phyloP scores from a whole-genome alignment of 2,113 vertebrate genomes.

The Talpa occidentalis region DNA sequence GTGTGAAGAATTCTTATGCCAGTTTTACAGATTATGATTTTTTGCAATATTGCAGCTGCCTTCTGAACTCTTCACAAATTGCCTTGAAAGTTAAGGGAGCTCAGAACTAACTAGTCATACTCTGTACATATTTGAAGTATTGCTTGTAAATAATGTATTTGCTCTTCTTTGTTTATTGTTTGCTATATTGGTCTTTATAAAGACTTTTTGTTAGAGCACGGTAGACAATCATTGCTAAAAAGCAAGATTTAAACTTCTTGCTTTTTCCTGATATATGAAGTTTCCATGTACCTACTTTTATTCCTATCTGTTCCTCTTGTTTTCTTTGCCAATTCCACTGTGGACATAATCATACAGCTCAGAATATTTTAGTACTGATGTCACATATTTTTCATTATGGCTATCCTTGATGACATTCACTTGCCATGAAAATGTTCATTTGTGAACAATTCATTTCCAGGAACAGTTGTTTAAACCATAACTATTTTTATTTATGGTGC shows the following conservation, averaged over 20 bases:
- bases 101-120: background rate
- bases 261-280: background rate
- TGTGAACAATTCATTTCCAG: slow-evolving; percentile 5
- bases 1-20: background rate
- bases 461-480: background rate
- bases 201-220: background rate
- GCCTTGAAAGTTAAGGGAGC: background rate
- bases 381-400: background rate
- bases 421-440: background rate
- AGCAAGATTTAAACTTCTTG: background rate
- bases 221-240: background rate
- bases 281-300: background rate
- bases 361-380: background rate
- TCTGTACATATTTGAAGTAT: background rate
- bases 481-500: background rate
- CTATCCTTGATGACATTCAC: background rate
- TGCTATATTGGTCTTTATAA: slow-evolving; percentile 21
- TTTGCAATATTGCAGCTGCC: background rate
- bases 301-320: background rate
- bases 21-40: background rate
- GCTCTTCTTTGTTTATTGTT: background rate
- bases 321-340: background rate
- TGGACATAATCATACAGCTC: background rate
- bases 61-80: slow-evolving; percentile 9
- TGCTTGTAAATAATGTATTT: background rate